These are phyloP conservation scores for Coenonympha arcania DNA, from an alignment of 2,888 invertebrate species.

Conservation along the genomic window DNA sequence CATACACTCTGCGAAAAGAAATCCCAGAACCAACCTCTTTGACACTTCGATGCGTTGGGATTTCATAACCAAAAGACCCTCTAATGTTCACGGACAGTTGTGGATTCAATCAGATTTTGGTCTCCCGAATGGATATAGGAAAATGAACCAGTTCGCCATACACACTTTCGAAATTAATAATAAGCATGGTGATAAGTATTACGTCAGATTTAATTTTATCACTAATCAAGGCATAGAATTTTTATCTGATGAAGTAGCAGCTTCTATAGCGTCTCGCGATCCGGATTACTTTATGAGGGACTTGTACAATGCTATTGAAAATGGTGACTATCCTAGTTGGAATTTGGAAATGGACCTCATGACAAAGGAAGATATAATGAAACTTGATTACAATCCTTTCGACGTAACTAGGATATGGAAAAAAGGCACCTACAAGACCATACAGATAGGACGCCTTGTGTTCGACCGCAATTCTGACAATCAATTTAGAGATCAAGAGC, in stretches of 20 bases:
- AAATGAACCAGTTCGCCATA: constrained; percentile 92
- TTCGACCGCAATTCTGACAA: constrained; percentile 45
- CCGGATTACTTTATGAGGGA: constrained; percentile 90
- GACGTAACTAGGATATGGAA: constrained; percentile 47
- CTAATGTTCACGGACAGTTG: constrained; percentile 82
- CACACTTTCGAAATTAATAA: constrained; percentile 93
- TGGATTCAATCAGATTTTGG: constrained; percentile 90
- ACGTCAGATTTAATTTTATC: constrained; percentile 92
- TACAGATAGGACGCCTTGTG: constrained; percentile 43
- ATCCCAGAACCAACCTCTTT: constrained; percentile 88
- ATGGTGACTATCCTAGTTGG: constrained; percentile 66
- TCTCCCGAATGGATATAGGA: constrained; percentile 88
- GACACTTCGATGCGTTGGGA: constrained; percentile 92
- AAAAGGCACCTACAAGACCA: constrained; percentile 49
- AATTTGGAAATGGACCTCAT: constrained; percentile 51
- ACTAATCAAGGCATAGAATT: constrained; percentile 89
- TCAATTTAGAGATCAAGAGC: constrained; percentile 41
- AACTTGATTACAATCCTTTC: constrained; percentile 48
- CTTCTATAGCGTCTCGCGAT: constrained; percentile 77
- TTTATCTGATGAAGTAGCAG: constrained; percentile 77
- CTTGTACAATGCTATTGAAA: constrained; percentile 87
- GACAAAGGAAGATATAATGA: constrained; percentile 36
- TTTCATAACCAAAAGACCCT: constrained; percentile 85
- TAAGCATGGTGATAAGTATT: constrained; percentile 77
- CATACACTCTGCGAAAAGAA: constrained; percentile 91